Conservation (phyloP, 1,140 invertebrate genomes). For the Augochlora pura region DNA sequence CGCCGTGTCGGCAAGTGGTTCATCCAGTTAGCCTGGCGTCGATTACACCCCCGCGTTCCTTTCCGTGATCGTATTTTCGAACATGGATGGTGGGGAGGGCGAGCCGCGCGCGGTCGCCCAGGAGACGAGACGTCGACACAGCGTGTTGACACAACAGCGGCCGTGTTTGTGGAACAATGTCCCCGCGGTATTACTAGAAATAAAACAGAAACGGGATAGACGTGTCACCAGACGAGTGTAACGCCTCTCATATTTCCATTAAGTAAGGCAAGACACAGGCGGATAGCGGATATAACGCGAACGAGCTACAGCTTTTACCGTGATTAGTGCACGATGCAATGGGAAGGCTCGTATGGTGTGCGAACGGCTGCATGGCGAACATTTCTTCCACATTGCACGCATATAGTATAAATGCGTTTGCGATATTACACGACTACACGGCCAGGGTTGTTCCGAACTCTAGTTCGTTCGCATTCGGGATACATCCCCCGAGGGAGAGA, state of each 20-base stretch:
- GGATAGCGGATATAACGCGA: conserved; percentile 54
- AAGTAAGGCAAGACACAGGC: conserved; percentile 66
- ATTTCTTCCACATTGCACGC: conserved; percentile 20
- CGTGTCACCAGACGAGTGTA: conserved; percentile 44
- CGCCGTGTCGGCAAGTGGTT: neutral
- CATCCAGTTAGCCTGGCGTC: neutral
- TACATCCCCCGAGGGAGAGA: conserved; percentile 14
- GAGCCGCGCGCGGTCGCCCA: neutral
- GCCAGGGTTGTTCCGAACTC: conserved; percentile 20
- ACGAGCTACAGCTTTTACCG: conserved; percentile 65
- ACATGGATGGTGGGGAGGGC: neutral
- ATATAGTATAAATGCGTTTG: conserved; percentile 40
- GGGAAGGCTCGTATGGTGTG: conserved; percentile 32
- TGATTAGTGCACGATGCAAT: conserved; percentile 66
- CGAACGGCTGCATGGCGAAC: conserved; percentile 32
- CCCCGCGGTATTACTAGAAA: conserved; percentile 50
- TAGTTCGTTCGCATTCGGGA: conserved; percentile 31
- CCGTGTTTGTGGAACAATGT: conserved; percentile 42
- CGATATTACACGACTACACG: conserved; percentile 31
- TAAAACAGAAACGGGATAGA: conserved; percentile 44
- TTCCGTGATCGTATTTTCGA: conserved; percentile 2
- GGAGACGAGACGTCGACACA: neutral
- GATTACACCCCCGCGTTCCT: neutral
- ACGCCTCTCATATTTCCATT: conserved; percentile 68
- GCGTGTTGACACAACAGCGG: conserved; percentile 5